Evolutionary conservation across 2,113 vertebrate genomes (phyloP).

Genomic region (Podarcis muralis): DNA sequence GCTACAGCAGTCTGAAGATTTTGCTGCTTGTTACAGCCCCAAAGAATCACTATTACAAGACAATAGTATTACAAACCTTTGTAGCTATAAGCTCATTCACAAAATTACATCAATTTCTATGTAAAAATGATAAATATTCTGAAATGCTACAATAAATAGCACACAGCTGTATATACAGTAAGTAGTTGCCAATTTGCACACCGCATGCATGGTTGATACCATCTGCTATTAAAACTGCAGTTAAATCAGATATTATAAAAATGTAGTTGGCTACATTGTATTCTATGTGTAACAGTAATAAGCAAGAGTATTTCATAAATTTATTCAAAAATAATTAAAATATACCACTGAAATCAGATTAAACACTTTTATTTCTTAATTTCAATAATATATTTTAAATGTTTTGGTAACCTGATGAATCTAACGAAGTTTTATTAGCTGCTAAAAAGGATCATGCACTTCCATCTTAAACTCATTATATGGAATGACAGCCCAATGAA

Average conservation of each 20-base stretch:
- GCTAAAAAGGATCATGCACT: constrained; percentile 5
- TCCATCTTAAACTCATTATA: not conserved
- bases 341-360: not conserved
- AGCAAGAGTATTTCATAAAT: not conserved
- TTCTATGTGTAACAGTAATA: not conserved
- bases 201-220: constrained; percentile 13
- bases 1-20: constrained; percentile 6
- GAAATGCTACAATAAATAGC: constrained; percentile 59
- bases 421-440: constrained; percentile 56
- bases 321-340: not conserved
- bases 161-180: constrained; percentile 50
- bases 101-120: constrained; percentile 30
- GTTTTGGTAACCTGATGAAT: constrained; percentile 43
- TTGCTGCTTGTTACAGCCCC: constrained; percentile 16
- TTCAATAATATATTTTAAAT: not conserved
- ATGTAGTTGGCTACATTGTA: not conserved
- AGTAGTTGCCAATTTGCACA: constrained; percentile 38
- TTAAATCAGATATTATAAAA: not conserved
- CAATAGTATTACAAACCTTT: constrained; percentile 26
- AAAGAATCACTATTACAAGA: constrained; percentile 8
- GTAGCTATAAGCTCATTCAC: constrained; percentile 39
- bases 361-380: not conserved
- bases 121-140: constrained; percentile 52
- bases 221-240: constrained; percentile 19
- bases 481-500: not conserved